Percentiles rank a stretch among this genome's conserved stretches.
Conservation (phyloP, 2,888 invertebrate species). For the Palloptera scutellata region DNA sequence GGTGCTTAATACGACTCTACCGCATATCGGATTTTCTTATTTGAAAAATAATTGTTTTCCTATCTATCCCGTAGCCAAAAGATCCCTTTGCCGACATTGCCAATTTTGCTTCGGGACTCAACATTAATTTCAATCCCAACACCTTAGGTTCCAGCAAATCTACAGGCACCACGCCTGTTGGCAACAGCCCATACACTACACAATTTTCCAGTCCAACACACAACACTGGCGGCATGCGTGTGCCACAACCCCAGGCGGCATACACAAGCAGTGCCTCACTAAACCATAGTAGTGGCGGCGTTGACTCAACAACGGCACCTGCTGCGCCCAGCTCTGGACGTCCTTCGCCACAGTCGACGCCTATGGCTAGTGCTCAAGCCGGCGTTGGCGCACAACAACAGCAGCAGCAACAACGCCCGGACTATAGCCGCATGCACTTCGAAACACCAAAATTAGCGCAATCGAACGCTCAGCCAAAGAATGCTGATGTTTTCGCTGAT, state of each 20-base stretch:
- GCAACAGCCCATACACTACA: slow-evolving; percentile 60
- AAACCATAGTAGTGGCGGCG: slow-evolving; percentile 39
- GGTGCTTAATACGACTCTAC: slow-evolving; percentile 54
- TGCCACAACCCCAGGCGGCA: slow-evolving; percentile 61
- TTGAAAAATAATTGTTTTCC: background rate
- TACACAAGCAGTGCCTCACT: slow-evolving; percentile 56
- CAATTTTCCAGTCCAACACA: slow-evolving; percentile 64
- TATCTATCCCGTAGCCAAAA: slow-evolving; percentile 49
- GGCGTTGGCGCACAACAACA: slow-evolving; percentile 26
- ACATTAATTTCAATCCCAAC: slow-evolving; percentile 61
- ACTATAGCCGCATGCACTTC: slow-evolving; percentile 77
- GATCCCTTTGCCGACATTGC: slow-evolving; percentile 82
- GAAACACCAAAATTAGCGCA: slow-evolving; percentile 62
- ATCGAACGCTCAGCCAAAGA: slow-evolving; percentile 45
- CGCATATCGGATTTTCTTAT: background rate
- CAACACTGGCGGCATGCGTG: slow-evolving; percentile 37
- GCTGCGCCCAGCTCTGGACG: slow-evolving; percentile 29
- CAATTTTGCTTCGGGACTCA: slow-evolving; percentile 61
- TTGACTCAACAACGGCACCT: slow-evolving; percentile 27
- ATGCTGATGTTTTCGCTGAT: slow-evolving; percentile 85
- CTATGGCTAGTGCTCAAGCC: slow-evolving; percentile 16
- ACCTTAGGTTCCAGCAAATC: slow-evolving; percentile 56
- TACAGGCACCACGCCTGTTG: slow-evolving; percentile 55
- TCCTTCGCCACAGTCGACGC: slow-evolving; percentile 34
- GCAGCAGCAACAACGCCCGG: slow-evolving; percentile 57